Evolutionary conservation across 37 sponge, comb jelly and placozoan species (phyloP).

Genomic region (Corticium candelabrum): DNA sequence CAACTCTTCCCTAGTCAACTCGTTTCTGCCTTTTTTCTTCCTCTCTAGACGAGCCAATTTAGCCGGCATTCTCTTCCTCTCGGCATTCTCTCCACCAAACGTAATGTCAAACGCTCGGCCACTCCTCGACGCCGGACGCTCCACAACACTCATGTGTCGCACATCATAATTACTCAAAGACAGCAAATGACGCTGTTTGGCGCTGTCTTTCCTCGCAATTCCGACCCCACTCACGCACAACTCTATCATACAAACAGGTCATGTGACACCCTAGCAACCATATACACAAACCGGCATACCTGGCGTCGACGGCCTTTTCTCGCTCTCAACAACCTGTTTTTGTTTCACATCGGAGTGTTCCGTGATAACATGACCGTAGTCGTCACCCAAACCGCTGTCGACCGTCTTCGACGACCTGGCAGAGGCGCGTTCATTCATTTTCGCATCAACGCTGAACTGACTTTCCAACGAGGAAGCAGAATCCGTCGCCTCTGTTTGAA

Average conservation of each 20-base stretch:
- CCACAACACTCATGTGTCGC: background rate
- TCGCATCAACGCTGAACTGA: background rate
- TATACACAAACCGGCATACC: no score
- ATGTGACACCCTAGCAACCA: no score
- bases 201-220: no score
- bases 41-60: background rate
- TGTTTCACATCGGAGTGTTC: no score
- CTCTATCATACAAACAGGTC: no score
- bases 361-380: no score
- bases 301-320: no score
- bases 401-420: background rate
- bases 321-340: no score
- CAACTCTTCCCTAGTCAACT: background rate
- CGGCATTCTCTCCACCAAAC: background rate
- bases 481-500: background rate
- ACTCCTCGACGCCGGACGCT: slow-evolving; percentile 22
- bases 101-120: slow-evolving; percentile 28
- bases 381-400: background rate
- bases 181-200: no score
- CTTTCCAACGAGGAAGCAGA: background rate
- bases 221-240: no score
- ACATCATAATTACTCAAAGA: background rate
- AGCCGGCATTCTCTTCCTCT: background rate
- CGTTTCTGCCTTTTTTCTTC: background rate
- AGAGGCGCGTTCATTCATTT: background rate